phyloP scores from a whole-genome alignment of 2,888 invertebrate genomes.

The Thera britannica region DNA sequence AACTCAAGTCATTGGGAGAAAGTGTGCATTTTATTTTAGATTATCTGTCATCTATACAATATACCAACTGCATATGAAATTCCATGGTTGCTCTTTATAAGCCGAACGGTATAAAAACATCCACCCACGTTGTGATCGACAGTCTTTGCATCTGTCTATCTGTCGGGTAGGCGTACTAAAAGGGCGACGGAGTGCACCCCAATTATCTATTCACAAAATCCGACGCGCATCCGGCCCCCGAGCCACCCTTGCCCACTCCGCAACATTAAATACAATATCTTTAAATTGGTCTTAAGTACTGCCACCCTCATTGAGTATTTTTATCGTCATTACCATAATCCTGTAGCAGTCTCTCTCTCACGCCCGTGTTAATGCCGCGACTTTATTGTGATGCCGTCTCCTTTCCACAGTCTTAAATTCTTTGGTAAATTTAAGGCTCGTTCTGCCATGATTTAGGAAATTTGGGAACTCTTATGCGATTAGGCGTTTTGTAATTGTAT shows the following conservation, averaged over 20 bases:
- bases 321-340: constrained; percentile 82
- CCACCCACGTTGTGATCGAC: neutral
- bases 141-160: constrained; percentile 9
- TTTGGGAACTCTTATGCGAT: constrained; percentile 70
- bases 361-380: constrained; percentile 43
- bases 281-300: constrained; percentile 81
- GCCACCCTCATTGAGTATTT: constrained; percentile 79
- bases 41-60: too few relatives aligned
- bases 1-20: too few relatives aligned
- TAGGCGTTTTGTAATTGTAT: constrained; percentile 69
- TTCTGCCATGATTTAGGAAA: constrained; percentile 65
- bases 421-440: constrained; percentile 71
- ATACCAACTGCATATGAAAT: too few relatives aligned
- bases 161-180: constrained; percentile 25
- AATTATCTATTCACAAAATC: constrained; percentile 77
- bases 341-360: constrained; percentile 58
- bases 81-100: neutral
- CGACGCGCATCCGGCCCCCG: constrained; percentile 56
- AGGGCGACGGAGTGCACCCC: constrained; percentile 66
- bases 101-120: neutral
- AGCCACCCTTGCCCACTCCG: constrained; percentile 52
- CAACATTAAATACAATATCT: constrained; percentile 83
- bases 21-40: too few relatives aligned
- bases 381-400: constrained; percentile 44
- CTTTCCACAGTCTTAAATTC: constrained; percentile 60